A percentile compares a stretch with the other conserved stretches of the same genome.
phyloP scores from a whole-genome alignment of 1,140 invertebrate genomes.

The Elysia chlorotica region DNA sequence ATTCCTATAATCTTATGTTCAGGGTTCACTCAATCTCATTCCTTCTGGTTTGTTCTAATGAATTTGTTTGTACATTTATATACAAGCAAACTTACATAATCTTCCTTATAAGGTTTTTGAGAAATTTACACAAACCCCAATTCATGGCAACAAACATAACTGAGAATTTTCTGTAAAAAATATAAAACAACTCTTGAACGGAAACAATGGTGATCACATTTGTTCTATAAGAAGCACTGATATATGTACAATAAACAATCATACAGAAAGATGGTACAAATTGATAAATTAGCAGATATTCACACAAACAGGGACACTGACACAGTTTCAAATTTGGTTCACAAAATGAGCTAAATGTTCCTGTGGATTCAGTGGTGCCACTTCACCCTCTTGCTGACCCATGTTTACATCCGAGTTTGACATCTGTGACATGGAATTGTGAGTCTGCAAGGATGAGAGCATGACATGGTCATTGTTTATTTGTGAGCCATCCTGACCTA shows the following conservation, averaged over 20 bases:
- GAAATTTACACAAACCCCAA: conserved; percentile 16
- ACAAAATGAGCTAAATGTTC: conserved; percentile 56
- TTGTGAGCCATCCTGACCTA: conserved; percentile 48
- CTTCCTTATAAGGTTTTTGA: background rate
- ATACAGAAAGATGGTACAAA: conserved; percentile 3
- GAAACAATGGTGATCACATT: conserved; percentile 15
- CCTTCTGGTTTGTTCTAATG: too few species aligned
- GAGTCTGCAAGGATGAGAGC: conserved; percentile 50
- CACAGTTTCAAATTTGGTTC: conserved; percentile 50
- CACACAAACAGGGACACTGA: conserved; percentile 12
- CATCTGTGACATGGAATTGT: conserved; percentile 42
- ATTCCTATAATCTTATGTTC: background rate
- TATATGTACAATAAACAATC: conserved; percentile 4
- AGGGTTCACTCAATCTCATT: too few species aligned
- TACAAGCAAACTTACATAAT: background rate
- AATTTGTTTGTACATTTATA: background rate
- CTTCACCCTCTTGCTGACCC: conserved; percentile 47
- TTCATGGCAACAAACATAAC: background rate
- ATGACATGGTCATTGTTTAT: conserved; percentile 52
- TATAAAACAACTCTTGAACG: conserved; percentile 20
- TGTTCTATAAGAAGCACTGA: conserved; percentile 8
- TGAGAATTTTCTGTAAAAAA: conserved; percentile 12
- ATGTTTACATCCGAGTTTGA: conserved; percentile 43
- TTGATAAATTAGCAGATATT: conserved; percentile 8
- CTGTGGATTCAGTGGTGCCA: conserved; percentile 48